Evolutionary conservation across 2,113 vertebrate species (phyloP).

Genomic region (Colius striatus): DNA sequence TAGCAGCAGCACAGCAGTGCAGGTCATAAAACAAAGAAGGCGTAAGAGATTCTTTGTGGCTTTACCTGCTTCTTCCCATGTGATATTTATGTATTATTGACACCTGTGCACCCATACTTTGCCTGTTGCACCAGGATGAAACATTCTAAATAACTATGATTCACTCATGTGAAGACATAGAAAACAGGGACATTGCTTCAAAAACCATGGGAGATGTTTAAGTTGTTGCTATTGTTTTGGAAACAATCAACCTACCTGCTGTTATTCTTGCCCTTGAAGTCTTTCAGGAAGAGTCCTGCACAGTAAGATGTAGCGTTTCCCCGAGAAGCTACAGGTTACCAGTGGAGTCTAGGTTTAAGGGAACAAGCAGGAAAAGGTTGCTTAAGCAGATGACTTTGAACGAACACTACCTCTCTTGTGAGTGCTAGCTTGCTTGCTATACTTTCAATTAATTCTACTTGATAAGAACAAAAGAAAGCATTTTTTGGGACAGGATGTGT

Average conservation of each 20-base stretch:
- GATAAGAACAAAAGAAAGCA: background rate
- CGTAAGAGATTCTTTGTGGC: background rate
- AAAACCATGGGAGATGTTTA: background rate
- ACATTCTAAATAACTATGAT: background rate
- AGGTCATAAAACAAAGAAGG: background rate
- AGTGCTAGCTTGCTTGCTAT: background rate
- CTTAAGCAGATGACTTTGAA: background rate
- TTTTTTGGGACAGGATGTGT: background rate
- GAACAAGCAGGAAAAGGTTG: background rate
- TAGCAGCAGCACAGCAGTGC: background rate
- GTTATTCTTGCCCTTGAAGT: background rate
- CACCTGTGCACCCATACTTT: background rate
- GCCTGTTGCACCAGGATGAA: background rate
- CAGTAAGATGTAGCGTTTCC: background rate
- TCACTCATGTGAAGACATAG: background rate
- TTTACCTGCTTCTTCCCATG: background rate
- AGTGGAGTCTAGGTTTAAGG: background rate
- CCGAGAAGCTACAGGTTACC: background rate
- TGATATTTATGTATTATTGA: background rate
- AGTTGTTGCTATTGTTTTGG: background rate
- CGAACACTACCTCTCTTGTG: background rate
- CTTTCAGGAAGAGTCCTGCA: background rate
- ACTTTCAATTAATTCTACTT: background rate
- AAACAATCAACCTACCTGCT: background rate
- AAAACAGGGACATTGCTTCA: background rate